Conservation (phyloP, 2,113 vertebrate species). For the Periophthalmus modestus region DNA sequence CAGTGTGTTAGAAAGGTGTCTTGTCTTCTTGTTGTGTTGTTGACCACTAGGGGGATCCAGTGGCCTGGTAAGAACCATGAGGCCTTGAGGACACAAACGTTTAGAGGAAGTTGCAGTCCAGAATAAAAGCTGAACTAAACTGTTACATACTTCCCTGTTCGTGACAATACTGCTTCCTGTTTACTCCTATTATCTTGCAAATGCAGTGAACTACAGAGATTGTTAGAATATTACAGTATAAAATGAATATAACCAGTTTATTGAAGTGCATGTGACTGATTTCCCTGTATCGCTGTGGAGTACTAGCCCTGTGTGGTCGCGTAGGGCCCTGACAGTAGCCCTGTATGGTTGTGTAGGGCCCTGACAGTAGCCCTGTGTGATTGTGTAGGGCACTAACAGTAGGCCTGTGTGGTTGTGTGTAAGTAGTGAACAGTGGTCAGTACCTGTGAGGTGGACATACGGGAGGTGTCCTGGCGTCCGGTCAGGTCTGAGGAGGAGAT, state of each 20-base stretch:
- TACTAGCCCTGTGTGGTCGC: neutral
- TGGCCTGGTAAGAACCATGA: neutral
- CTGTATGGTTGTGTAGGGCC: neutral
- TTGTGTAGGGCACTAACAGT: neutral
- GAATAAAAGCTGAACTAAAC: constrained; percentile 6
- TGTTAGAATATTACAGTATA: too few relatives aligned
- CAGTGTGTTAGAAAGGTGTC: neutral
- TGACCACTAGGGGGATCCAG: constrained; percentile 15
- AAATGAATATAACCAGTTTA: too few relatives aligned
- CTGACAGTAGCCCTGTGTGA: neutral
- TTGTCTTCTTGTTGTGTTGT: neutral
- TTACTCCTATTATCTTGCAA: neutral
- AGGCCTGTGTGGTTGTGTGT: neutral
- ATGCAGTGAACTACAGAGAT: too few relatives aligned
- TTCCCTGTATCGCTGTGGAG: neutral
- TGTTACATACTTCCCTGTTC: neutral
- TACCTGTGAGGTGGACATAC: constrained; percentile 98
- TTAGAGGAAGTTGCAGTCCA: neutral
- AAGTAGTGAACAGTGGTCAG: neutral
- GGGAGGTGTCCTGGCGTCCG: constrained; percentile 90
- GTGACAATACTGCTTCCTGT: neutral
- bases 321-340: neutral
- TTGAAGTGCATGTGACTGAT: too few relatives aligned
- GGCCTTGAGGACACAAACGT: neutral
- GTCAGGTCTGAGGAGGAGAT: constrained; percentile 96